Conservation (phyloP, 2,888 invertebrate species). For the Amblyjoppa proteus region DNA sequence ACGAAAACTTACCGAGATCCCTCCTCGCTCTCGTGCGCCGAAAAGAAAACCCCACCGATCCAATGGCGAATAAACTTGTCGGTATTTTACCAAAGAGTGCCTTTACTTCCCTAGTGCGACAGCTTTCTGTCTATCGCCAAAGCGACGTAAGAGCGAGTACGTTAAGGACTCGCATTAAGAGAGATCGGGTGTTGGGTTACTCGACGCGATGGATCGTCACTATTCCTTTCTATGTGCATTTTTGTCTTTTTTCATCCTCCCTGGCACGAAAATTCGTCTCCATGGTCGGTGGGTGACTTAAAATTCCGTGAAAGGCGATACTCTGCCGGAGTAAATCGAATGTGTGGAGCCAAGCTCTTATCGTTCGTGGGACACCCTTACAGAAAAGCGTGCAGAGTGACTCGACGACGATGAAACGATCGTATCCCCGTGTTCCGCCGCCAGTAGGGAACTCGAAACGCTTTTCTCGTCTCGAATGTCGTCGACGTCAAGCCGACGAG, state of each 20-base stretch:
- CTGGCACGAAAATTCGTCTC: slow-evolving; percentile 65
- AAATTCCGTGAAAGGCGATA: slow-evolving; percentile 81
- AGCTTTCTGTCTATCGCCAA: slow-evolving; percentile 1
- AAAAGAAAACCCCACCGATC: neutral
- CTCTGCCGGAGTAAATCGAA: slow-evolving; percentile 78
- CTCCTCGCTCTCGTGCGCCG: neutral
- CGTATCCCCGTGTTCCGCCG: slow-evolving; percentile 18
- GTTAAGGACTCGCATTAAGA: slow-evolving; percentile 35
- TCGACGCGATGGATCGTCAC: slow-evolving; percentile 54
- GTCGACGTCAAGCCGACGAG: slow-evolving; percentile 19
- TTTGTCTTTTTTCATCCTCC: slow-evolving; percentile 3
- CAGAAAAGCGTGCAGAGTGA: slow-evolving; percentile 33
- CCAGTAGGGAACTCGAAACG: slow-evolving; percentile 42
- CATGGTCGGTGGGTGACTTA: slow-evolving; percentile 71
- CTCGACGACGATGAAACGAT: slow-evolving; percentile 42
- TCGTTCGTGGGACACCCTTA: slow-evolving; percentile 40
- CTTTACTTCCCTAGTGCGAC: too few species aligned
- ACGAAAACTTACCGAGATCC: neutral
- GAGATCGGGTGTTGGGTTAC: slow-evolving; percentile 69
- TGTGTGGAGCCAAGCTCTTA: slow-evolving; percentile 73
- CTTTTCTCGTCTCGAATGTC: slow-evolving; percentile 52
- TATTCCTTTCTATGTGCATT: slow-evolving; percentile 19
- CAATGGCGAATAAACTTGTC: slow-evolving; percentile 6
- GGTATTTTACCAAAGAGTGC: slow-evolving; percentile 9
- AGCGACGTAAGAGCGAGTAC: slow-evolving; percentile 61